Evolutionary conservation across 2,113 vertebrate genomes (phyloP).

Genomic region (Triplophysa tibetana): DNA sequence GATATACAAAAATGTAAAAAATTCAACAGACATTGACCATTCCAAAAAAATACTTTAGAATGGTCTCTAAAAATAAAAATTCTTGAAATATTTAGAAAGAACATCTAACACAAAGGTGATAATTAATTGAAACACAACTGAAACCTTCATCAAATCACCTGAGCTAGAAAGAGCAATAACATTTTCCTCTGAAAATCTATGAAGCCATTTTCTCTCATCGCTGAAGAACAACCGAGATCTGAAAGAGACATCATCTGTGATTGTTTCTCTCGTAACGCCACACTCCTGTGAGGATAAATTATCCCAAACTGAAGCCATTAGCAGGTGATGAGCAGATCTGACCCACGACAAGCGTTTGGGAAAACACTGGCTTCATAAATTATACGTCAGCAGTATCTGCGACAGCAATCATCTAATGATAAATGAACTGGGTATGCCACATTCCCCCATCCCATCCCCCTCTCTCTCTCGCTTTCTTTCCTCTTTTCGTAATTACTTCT

Average conservation of each 20-base stretch:
- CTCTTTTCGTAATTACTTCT: slow-evolving; percentile 49
- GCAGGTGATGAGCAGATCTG: slow-evolving; percentile 15
- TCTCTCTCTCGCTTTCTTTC: neutral
- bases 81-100: no score
- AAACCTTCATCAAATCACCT: no score
- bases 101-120: no score
- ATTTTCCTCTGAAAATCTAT: neutral
- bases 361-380: slow-evolving; percentile 23
- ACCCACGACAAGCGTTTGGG: neutral
- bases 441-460: slow-evolving; percentile 20
- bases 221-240: neutral
- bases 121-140: no score
- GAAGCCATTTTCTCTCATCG: neutral
- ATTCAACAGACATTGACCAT: no score
- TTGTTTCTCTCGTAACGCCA: slow-evolving; percentile 7
- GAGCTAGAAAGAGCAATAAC: neutral
- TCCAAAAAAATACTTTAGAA: no score
- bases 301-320: slow-evolving; percentile 25
- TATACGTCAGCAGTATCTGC: neutral
- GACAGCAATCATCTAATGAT: slow-evolving; percentile 20
- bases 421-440: slow-evolving; percentile 31
- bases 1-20: no score
- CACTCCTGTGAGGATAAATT: slow-evolving; percentile 4
- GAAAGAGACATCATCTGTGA: neutral
- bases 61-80: no score